Evolutionary conservation across 1,140 invertebrate genomes (phyloP).

Genomic region (Notospermus geniculatus): DNA sequence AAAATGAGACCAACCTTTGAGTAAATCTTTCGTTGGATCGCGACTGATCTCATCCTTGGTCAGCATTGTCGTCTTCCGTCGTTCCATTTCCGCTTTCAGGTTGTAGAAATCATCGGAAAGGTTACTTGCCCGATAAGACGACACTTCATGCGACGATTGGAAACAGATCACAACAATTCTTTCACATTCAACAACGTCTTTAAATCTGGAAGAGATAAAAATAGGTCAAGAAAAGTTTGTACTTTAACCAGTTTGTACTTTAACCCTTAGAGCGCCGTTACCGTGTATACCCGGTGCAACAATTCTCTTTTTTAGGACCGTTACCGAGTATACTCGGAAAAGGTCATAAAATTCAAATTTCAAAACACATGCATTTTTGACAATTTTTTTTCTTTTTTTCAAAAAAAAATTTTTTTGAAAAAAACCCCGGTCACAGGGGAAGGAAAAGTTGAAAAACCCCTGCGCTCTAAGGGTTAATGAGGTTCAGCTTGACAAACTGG

Average conservation of each 20-base stretch:
- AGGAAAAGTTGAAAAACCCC: too few relatives aligned
- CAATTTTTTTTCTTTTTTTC: too few relatives aligned
- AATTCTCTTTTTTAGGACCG: too few relatives aligned
- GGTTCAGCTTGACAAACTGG: too few relatives aligned
- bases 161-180: slow-evolving; percentile 51
- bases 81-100: slow-evolving; percentile 48
- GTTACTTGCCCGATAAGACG: slow-evolving; percentile 46
- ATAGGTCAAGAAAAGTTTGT: background rate
- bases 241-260: background rate
- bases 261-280: too few relatives aligned
- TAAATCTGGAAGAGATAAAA: slow-evolving; percentile 39
- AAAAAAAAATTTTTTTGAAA: too few relatives aligned
- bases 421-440: too few relatives aligned
- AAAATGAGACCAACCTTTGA: slow-evolving; percentile 33
- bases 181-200: slow-evolving; percentile 54
- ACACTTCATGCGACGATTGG: slow-evolving; percentile 42
- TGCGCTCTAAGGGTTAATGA: too few relatives aligned
- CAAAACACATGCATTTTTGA: too few relatives aligned
- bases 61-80: slow-evolving; percentile 30
- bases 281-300: too few relatives aligned
- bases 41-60: slow-evolving; percentile 39
- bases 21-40: slow-evolving; percentile 39
- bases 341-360: too few relatives aligned
- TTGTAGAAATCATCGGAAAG: slow-evolving; percentile 51
- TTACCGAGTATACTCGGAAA: too few relatives aligned